phyloP scores from a whole-genome alignment of 2,113 vertebrate genomes.

The Capra hircus region DNA sequence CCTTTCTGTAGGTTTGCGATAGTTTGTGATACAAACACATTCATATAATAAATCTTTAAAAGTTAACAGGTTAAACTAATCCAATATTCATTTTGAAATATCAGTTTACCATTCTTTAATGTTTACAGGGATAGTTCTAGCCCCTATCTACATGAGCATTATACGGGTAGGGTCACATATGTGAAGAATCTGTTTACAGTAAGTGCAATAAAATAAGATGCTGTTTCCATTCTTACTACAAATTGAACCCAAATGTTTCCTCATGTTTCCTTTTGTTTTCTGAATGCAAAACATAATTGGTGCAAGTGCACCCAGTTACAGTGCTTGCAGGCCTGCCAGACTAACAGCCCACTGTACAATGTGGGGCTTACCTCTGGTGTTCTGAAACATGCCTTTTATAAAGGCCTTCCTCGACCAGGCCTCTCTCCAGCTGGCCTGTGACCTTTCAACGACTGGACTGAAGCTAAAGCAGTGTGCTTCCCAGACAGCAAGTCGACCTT shows the following conservation, averaged over 20 bases:
- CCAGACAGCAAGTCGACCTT: neutral
- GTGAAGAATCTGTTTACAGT: neutral
- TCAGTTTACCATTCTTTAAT: neutral
- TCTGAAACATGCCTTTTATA: neutral
- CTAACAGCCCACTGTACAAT: neutral
- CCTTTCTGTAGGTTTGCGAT: neutral
- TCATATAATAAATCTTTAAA: neutral
- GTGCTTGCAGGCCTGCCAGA: neutral
- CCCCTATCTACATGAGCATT: neutral
- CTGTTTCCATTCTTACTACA: neutral
- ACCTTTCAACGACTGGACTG: neutral
- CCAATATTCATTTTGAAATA: neutral
- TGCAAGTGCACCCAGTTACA: constrained; percentile 23
- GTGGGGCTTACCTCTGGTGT: neutral
- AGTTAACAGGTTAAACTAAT: neutral
- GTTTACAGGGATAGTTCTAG: neutral
- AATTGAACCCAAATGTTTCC: neutral
- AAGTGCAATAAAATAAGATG: neutral
- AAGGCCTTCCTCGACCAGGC: neutral
- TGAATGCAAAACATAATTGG: neutral
- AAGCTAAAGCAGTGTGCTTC: neutral
- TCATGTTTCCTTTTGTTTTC: neutral
- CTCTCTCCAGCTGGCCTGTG: neutral
- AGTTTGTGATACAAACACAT: neutral
- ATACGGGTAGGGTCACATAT: neutral